Evolutionary conservation across 2,797 vertebrate species (phyloP), one percentile per base, ranked within the genome.

Genomic region (Pangasius sanitwongsei): DNA sequence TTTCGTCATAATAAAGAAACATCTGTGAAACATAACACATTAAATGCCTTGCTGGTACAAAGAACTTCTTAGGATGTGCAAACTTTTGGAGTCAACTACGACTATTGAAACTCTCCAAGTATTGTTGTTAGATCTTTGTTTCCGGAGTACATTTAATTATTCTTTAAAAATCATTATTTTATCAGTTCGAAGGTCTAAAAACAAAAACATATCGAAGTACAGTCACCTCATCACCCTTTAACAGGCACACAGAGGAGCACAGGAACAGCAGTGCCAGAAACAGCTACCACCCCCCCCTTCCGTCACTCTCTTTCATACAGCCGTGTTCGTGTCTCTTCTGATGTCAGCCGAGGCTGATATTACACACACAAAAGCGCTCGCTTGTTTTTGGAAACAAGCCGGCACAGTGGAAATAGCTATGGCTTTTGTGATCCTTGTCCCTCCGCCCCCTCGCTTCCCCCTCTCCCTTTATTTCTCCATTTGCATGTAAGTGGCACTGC

Each of bases 311-410:
- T 86, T 87, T 83, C 31, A 87, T 50, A 82, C 20, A 86, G 85
- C 89, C 80, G 41, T 53, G 77, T 80, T 48, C 81, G 85, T 72
- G 90, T 90, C 86, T 87, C 50, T 69, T 91, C 85, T 85, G 85
- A 91, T 84, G 85, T 84, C 83, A 90, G 61, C 16, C 53, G 65
- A 87, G 55, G 89, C 80, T 34, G 67, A 89, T 67, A 87, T 87
- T 77, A 90, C 85, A 28, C 70, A 75, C 83, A 89, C 90, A 90
- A 88, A 91, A 85, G 87, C 77, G 57, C 89, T 89, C n/a, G 12
- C 61, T 69, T 81, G 80, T 55, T 82, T 70, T 63, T 85, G 61
- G 88, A 92, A 92, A 90, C 89, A 86, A 82, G 91, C 78, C 90
- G 59, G 70, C 85, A 83, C 88, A 44, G 57, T 65, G 89, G 89